phyloP scores from a whole-genome alignment of 2,797 vertebrate genomes.

The Anisognathus igniventris region DNA sequence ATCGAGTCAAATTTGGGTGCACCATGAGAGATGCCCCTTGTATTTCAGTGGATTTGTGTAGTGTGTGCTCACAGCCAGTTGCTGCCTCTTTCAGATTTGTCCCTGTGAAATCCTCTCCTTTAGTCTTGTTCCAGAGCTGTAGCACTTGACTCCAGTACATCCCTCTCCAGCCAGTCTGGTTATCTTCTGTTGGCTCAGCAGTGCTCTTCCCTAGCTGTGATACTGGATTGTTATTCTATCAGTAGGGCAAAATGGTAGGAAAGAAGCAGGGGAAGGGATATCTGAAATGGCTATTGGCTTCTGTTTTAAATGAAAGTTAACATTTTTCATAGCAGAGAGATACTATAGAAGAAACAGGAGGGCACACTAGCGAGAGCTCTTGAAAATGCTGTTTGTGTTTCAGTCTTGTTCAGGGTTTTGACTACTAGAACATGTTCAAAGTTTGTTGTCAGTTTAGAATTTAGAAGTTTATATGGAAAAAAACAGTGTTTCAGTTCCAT shows the following conservation, averaged over 20 bases:
- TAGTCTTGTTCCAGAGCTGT: neutral
- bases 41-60: neutral
- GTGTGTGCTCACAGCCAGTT: neutral
- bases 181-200: neutral
- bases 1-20: neutral
- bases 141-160: neutral
- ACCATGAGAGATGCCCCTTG: neutral
- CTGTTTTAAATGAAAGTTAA: neutral
- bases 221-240: neutral
- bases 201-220: neutral
- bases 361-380: neutral
- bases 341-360: neutral
- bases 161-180: neutral
- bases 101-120: neutral
- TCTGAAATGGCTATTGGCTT: neutral
- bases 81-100: neutral
- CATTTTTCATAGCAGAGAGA: neutral
- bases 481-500: neutral
- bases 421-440: neutral
- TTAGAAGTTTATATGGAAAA: neutral
- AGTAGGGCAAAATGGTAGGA: neutral
- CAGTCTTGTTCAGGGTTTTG: neutral
- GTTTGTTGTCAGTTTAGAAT: neutral
- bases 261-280: neutral
- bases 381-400: neutral